phyloP scores from a whole-genome alignment of 2,113 vertebrate genomes.

The Hoplias malabaricus region DNA sequence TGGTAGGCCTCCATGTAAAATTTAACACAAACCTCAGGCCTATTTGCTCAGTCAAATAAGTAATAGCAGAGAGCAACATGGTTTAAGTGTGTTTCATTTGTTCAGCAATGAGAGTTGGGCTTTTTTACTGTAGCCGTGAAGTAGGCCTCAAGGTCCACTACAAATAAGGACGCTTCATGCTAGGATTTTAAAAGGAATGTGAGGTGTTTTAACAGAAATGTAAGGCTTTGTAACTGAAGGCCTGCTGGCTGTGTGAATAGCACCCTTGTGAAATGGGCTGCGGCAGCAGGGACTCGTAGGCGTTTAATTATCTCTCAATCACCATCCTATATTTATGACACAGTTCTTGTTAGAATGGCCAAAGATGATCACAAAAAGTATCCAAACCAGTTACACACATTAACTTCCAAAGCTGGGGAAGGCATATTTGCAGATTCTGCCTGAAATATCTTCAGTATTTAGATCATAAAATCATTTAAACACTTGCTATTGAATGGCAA shows the following conservation, averaged over 20 bases:
- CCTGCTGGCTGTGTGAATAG: conserved; percentile 4
- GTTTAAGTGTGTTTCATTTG: background rate
- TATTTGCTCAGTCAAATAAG: background rate
- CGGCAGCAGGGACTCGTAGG: background rate
- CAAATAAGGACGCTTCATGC: conserved; percentile 1
- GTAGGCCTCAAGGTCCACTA: background rate
- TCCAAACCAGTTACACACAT: conserved; percentile 15
- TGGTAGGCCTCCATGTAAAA: background rate
- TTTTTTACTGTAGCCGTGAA: background rate
- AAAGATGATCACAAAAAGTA: background rate
- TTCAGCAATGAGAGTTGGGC: background rate
- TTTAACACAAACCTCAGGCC: background rate
- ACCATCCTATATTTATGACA: background rate
- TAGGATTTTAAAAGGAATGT: conserved; percentile 8
- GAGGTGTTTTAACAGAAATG: conserved; percentile 15
- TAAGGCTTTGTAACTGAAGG: conserved; percentile 1
- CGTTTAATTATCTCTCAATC: background rate
- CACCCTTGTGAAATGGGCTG: conserved; percentile 12
- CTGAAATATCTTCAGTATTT: background rate
- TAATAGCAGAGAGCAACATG: background rate
- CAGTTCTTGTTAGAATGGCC: background rate
- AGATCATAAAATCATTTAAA: background rate
- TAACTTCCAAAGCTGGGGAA: background rate
- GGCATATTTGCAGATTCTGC: conserved; percentile 1
- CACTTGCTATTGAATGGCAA: too few species aligned